Base-by-base conservation (phyloP, 2,797 vertebrate species). In the Sparidentex hasta region DNA sequence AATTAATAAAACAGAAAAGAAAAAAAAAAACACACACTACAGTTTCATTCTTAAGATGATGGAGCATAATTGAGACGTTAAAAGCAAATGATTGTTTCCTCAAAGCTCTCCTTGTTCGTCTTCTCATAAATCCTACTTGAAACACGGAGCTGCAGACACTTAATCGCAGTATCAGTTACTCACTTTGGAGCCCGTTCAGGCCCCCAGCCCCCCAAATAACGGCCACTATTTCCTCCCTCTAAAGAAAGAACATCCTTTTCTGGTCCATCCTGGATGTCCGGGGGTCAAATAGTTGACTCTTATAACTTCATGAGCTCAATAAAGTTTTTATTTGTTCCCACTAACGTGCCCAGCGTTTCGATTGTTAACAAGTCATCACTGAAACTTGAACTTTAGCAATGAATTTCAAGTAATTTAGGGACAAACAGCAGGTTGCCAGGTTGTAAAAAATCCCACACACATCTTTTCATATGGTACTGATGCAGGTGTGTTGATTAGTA, bases 101-200 rank as follows among this genome's bases (percentile, higher is more conserved):
- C 68, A 76, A 83, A 87, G 78, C 21, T 74, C 76, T 73, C 74
- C 74, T 83, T 90, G 84, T 90, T 89, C 73, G 63, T 66, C 16
- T 17, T 21, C 76, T 71, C 84, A 77, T 84, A 76, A 80, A 78
- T 84, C 71, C 18, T 13, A 59, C 74, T 74, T 79, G 70, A 85
- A 79, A 84, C 65, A 65, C 3, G 0, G 25, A 23, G 13, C 57
- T 0, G 23, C 71, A 20, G 75, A 25, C 67, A 47, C 41, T 84
- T 71, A 79, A 73, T 76, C 84, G 71, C 65, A 70, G 76, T 83
- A 88, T 88, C 74, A 51, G 65, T 88, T 81, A 82, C 84, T 86
- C 50, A 76, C 47, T 73, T n/a, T 82, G 56, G 81, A 64, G 57
- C 58, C 63, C 2, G 25, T 25, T 71, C 81, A 68, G 73, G 38